phyloP scores from a whole-genome alignment of 1,140 invertebrate genomes.

The Cheumatopsyche charites region DNA sequence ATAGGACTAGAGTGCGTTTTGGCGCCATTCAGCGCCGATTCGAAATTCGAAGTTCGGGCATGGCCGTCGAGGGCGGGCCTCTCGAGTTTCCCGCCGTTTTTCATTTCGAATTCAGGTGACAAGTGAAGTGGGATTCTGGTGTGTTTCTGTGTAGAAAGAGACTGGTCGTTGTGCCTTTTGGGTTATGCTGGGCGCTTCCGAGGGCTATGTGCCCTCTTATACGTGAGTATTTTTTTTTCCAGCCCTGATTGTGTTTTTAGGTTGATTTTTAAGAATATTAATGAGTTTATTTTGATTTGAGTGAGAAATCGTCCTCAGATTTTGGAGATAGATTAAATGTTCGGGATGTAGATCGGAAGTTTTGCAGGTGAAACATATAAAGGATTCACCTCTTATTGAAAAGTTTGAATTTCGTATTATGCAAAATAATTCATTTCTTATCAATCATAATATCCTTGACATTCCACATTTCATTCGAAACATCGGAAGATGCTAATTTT shows the following conservation, averaged over 20 bases:
- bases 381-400: background rate
- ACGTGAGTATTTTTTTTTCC: constrained; percentile 15
- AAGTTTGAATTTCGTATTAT: too few relatives aligned
- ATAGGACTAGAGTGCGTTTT: too few relatives aligned
- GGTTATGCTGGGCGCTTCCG: constrained; percentile 36
- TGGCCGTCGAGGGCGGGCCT: background rate
- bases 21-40: too few relatives aligned
- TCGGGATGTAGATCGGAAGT: background rate
- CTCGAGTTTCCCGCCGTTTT: background rate
- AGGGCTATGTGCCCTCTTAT: constrained; percentile 33
- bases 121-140: background rate
- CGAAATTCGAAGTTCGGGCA: too few relatives aligned
- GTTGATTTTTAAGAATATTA: background rate
- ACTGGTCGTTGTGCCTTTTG: background rate
- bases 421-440: too few relatives aligned
- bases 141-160: background rate
- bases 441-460: too few relatives aligned
- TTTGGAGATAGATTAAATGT: background rate
- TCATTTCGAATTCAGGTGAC: constrained; percentile 5
- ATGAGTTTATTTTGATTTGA: background rate
- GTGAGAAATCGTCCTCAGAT: background rate
- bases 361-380: background rate
- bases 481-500: too few relatives aligned
- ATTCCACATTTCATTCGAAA: too few relatives aligned
- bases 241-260: background rate